Percentiles rank a stretch among this genome's conserved stretches.
These are phyloP conservation scores for Nyctalus aviator DNA, from an alignment of 2,797 vertebrate species.

Conservation along the genomic window DNA sequence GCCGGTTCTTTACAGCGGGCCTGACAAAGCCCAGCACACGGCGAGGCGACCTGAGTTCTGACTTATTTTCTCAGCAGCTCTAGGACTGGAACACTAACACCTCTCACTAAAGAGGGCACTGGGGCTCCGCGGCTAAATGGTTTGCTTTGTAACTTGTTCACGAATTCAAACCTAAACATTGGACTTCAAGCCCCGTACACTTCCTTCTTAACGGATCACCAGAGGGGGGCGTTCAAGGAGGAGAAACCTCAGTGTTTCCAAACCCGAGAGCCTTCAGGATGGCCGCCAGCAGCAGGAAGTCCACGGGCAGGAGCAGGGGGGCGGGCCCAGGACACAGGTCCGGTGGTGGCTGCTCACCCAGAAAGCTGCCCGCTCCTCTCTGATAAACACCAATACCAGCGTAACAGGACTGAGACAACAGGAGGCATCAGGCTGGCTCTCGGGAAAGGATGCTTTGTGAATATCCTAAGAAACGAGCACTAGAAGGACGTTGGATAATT, in stretches of 20 bases:
- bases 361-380: neutral
- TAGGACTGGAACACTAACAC: neutral
- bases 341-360: neutral
- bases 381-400: neutral
- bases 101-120: neutral
- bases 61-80: neutral
- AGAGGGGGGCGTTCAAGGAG: neutral
- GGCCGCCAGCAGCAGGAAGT: neutral
- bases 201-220: neutral
- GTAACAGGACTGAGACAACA: neutral
- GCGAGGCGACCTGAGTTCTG: neutral
- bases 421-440: neutral
- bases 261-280: neutral
- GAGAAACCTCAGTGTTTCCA: neutral
- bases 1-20: neutral
- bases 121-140: neutral
- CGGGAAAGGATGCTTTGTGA: neutral
- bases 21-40: neutral
- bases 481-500: neutral
- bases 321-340: no score
- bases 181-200: neutral
- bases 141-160: neutral
- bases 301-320: no score
- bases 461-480: neutral
- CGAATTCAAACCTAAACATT: neutral